These are phyloP conservation scores for Willowsia nigromaculata DNA, from an alignment of 2,888 invertebrate genomes.

Conservation along the genomic window DNA sequence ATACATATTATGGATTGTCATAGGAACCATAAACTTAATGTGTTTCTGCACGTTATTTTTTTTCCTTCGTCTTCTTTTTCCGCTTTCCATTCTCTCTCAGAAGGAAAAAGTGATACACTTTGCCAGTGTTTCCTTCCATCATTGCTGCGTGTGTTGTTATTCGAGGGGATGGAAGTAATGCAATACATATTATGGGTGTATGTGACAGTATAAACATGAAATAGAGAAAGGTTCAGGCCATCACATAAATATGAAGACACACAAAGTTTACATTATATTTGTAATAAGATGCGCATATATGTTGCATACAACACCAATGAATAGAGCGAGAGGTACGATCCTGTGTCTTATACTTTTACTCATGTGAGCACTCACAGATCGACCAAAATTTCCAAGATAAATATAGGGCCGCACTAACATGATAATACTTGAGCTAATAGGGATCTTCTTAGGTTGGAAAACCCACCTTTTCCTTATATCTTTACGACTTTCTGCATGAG, in stretches of 20 bases:
- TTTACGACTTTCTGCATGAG: slow-evolving; percentile 56
- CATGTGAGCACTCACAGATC: neutral
- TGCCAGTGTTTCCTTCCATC: slow-evolving; percentile 11
- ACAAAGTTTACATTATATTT: slow-evolving; percentile 14
- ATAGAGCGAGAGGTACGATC: neutral
- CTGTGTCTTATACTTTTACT: neutral
- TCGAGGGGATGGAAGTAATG: slow-evolving; percentile 30
- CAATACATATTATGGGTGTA: neutral
- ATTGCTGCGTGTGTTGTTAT: neutral
- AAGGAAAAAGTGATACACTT: slow-evolving; percentile 38
- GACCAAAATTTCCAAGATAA: neutral
- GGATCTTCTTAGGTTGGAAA: neutral
- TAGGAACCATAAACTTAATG: slow-evolving; percentile 73
- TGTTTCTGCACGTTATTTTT: slow-evolving; percentile 63
- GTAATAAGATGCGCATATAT: neutral
- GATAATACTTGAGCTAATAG: neutral
- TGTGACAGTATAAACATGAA: slow-evolving; percentile 10
- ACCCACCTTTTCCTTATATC: slow-evolving; percentile 7
- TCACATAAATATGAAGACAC: slow-evolving; percentile 46
- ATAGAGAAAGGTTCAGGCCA: slow-evolving; percentile 6
- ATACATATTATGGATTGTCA: slow-evolving; percentile 54
- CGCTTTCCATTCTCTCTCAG: neutral
- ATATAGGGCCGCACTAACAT: neutral
- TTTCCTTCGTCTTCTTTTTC: neutral
- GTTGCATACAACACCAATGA: neutral